Percentiles rank a stretch among this genome's conserved stretches.
Evolutionary conservation across 2,888 invertebrate genomes (phyloP).

Genomic region (Hermaeophaga mercurialis): DNA sequence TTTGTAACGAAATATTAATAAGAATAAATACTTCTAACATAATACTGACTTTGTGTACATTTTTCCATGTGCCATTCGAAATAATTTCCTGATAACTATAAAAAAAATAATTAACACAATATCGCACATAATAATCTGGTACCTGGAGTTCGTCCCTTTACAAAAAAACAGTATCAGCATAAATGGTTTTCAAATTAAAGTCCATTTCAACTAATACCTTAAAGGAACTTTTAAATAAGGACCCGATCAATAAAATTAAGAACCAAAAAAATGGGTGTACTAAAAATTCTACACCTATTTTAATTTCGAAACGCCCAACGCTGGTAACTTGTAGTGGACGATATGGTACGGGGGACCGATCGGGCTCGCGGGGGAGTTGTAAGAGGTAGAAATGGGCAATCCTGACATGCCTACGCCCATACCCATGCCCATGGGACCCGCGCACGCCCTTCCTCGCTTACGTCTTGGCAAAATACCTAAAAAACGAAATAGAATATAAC

Average conservation of each 20-base stretch:
- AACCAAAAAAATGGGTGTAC: conserved; percentile 9
- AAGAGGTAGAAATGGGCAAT: conserved; percentile 47
- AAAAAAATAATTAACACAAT: neutral
- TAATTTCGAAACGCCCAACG: conserved; percentile 62
- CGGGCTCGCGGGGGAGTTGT: conserved; percentile 64
- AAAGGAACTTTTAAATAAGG: conserved; percentile 4
- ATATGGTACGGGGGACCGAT: conserved; percentile 76
- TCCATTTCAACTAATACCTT: too few species aligned
- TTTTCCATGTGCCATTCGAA: neutral
- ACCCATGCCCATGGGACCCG: conserved; percentile 59
- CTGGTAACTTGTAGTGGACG: conserved; percentile 76
- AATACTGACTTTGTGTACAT: too few species aligned
- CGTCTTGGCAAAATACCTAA: conserved; percentile 78
- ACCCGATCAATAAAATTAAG: conserved; percentile 9
- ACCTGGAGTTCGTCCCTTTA: neutral
- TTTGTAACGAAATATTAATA: too few species aligned
- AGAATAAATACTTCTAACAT: too few species aligned
- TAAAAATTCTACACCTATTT: conserved; percentile 47
- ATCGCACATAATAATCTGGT: conserved; percentile 1
- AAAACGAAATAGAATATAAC: too few species aligned
- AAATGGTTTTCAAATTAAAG: too few species aligned
- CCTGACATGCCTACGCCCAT: conserved; percentile 41
- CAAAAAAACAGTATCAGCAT: too few species aligned
- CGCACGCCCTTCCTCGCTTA: conserved; percentile 70
- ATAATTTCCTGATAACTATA: neutral